Evolutionary conservation across 2,888 invertebrate species (phyloP).

Genomic region (Dryococelus australis): DNA sequence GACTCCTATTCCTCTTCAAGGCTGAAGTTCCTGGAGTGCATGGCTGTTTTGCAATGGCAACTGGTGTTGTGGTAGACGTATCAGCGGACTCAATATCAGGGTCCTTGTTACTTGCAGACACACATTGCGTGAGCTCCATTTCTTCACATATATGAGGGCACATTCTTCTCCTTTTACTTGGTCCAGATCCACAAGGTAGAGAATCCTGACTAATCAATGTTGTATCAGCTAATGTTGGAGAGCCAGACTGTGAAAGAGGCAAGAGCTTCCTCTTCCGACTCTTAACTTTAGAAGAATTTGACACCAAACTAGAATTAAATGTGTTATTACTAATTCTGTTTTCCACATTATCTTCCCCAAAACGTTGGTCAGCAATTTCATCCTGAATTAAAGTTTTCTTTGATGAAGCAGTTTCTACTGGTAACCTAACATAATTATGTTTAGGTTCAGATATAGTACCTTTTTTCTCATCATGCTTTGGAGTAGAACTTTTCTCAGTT

Average conservation of each 20-base stretch:
- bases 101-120: not conserved
- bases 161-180: conserved; percentile 26
- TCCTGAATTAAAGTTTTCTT: not conserved
- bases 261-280: conserved; percentile 32
- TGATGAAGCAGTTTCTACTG: not conserved
- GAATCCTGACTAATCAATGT: not conserved
- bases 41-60: not conserved
- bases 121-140: conserved; percentile 25
- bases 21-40: not conserved
- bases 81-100: not conserved
- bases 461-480: not conserved
- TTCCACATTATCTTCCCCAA: not conserved
- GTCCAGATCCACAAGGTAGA: not conserved
- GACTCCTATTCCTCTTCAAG: not conserved
- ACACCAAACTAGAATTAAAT: not conserved
- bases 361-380: not conserved
- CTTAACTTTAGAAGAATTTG: not conserved
- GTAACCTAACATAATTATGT: not conserved
- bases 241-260: not conserved
- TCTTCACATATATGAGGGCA: not conserved
- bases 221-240: conserved; percentile 12
- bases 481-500: not conserved
- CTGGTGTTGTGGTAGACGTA: not conserved
- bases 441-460: not conserved
- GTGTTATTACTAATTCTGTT: not conserved